A percentile compares a stretch with the other conserved stretches of the same genome.
phyloP scores from a whole-genome alignment of 2,797 vertebrate genomes.

The Denticeps clupeoides region DNA sequence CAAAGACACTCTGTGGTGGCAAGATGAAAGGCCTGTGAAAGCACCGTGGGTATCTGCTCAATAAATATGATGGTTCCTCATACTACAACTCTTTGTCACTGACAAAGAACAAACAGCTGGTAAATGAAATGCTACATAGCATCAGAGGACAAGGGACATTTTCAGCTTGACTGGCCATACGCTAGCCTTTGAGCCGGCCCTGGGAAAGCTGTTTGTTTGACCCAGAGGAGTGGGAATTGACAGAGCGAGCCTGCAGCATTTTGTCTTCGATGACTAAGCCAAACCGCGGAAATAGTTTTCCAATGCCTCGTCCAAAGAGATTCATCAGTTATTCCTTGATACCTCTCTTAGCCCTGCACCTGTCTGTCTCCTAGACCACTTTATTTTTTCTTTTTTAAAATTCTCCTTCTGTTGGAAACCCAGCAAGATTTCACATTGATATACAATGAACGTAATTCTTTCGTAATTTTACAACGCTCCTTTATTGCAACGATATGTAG shows the following conservation, averaged over 20 bases:
- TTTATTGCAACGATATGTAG: too few species aligned
- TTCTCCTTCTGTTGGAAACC: too few species aligned
- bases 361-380: slow-evolving; percentile 47
- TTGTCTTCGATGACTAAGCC: slow-evolving; percentile 53
- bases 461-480: too few species aligned
- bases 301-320: slow-evolving; percentile 43
- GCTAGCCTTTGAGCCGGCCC: slow-evolving; percentile 64
- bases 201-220: slow-evolving; percentile 66
- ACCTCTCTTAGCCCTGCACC: slow-evolving; percentile 57
- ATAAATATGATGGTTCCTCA: slow-evolving; percentile 71
- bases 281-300: slow-evolving; percentile 51
- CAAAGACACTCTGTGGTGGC: slow-evolving; percentile 57
- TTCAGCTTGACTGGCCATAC: slow-evolving; percentile 72
- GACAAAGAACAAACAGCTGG: slow-evolving; percentile 69
- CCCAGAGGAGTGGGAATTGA: slow-evolving; percentile 53
- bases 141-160: slow-evolving; percentile 70
- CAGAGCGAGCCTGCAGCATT: slow-evolving; percentile 44
- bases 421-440: too few species aligned
- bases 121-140: slow-evolving; percentile 67
- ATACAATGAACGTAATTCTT: too few species aligned
- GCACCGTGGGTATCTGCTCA: slow-evolving; percentile 58
- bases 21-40: slow-evolving; percentile 49
- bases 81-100: slow-evolving; percentile 66
- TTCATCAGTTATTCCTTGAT: slow-evolving; percentile 55
- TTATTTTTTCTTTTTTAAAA: too few species aligned